Evolutionary conservation across 2,113 vertebrate genomes (phyloP).

Genomic region (Onychostruthus taczanowskii): DNA sequence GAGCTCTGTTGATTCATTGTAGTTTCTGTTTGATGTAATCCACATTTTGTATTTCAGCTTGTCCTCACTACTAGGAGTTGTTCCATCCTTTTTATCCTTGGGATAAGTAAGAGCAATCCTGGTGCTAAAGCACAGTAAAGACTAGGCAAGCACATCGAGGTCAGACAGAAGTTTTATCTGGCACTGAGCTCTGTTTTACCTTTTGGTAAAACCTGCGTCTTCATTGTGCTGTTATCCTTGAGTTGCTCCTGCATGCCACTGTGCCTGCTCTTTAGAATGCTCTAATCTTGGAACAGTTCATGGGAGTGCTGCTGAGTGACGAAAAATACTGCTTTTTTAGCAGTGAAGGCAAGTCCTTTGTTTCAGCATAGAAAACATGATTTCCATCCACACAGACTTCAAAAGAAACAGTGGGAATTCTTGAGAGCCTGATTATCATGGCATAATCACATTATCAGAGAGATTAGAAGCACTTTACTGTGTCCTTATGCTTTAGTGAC

Average conservation of each 20-base stretch:
- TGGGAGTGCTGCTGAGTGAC: not conserved
- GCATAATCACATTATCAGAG: conserved; percentile 55
- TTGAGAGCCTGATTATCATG: conserved; percentile 55
- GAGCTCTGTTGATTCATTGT: not conserved
- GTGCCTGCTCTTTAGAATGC: not conserved
- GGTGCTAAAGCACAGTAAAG: not conserved
- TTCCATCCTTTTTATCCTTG: not conserved
- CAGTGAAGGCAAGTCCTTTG: conserved; percentile 20
- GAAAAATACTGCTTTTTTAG: conserved; percentile 13
- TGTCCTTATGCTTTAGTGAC: conserved; percentile 45
- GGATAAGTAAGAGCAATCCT: not conserved
- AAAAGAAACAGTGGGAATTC: conserved; percentile 55
- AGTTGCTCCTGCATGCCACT: not conserved
- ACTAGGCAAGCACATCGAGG: not conserved
- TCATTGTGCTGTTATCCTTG: not conserved
- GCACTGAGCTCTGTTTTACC: not conserved
- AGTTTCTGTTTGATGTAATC: not conserved
- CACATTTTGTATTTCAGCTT: not conserved
- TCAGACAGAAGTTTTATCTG: not conserved
- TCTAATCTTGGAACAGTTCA: conserved; percentile 8
- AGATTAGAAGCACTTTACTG: conserved; percentile 57
- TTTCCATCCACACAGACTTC: conserved; percentile 44
- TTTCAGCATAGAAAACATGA: conserved; percentile 44
- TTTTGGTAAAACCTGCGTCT: not conserved
- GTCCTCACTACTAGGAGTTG: not conserved